Conservation (phyloP, 2,113 vertebrate genomes). For the Physeter macrocephalus region DNA sequence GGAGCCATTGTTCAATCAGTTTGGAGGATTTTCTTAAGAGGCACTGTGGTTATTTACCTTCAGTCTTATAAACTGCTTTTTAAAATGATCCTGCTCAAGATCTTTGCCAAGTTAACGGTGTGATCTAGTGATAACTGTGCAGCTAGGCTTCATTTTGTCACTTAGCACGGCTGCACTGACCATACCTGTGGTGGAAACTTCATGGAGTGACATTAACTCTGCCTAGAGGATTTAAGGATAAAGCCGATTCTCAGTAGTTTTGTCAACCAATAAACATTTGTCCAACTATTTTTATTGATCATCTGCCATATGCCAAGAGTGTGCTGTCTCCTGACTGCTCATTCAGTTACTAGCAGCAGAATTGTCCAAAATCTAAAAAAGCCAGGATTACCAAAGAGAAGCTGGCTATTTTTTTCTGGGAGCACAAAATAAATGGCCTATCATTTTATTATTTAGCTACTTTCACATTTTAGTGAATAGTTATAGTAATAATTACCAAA, state of each 20-base stretch:
- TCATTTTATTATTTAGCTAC: slow-evolving; percentile 69
- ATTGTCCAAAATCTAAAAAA: neutral
- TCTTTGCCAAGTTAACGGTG: neutral
- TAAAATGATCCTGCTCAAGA: neutral
- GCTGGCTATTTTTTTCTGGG: slow-evolving; percentile 46
- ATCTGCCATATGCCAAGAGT: neutral
- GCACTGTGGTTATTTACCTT: neutral
- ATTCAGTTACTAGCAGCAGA: too few species aligned
- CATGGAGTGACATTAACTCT: neutral
- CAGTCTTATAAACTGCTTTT: neutral
- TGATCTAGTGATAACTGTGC: neutral
- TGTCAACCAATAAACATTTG: neutral
- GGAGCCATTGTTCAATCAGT: neutral
- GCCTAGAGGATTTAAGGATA: neutral
- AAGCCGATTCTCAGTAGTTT: neutral
- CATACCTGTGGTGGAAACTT: neutral
- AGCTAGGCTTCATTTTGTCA: neutral
- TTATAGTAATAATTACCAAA: slow-evolving; percentile 73
- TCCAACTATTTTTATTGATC: neutral
- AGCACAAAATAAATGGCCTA: slow-evolving; percentile 66
- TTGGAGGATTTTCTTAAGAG: neutral
- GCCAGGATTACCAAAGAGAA: slow-evolving; percentile 42
- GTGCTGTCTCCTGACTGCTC: neutral
- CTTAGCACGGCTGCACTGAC: accelerated
- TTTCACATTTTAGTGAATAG: slow-evolving; percentile 73